Conservation (phyloP, 2,888 invertebrate species). For the Diaphora mendica region DNA sequence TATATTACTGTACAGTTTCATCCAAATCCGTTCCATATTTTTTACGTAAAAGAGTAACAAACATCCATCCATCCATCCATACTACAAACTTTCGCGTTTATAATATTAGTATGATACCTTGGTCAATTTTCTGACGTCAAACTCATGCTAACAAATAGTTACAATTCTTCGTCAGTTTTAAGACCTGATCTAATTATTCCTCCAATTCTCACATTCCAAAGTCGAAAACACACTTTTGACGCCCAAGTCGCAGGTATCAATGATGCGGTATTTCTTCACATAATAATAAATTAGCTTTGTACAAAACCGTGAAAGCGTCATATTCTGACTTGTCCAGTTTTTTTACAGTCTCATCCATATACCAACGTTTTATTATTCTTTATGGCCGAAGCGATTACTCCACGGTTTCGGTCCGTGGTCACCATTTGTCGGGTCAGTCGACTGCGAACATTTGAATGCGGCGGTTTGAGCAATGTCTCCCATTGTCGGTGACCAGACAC, state of each 20-base stretch:
- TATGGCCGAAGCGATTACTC: constrained; percentile 21
- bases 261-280: background rate
- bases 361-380: constrained; percentile 8
- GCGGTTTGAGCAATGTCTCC: constrained; percentile 30
- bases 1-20: too few species aligned
- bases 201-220: background rate
- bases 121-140: background rate
- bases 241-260: background rate
- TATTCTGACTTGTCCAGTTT: background rate
- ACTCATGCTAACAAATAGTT: background rate
- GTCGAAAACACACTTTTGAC: background rate
- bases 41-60: too few species aligned
- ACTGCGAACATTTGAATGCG: constrained; percentile 41
- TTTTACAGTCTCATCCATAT: background rate
- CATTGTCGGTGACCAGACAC: constrained; percentile 48
- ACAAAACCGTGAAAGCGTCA: background rate
- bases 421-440: constrained; percentile 23
- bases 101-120: too few species aligned
- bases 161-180: background rate
- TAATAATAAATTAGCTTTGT: background rate
- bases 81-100: too few species aligned
- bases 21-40: too few species aligned
- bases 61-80: too few species aligned
- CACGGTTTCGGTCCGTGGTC: constrained; percentile 20
- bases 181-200: too few species aligned